Evolutionary conservation across 2,888 invertebrate genomes (phyloP), one percentile per base, ranked within the genome.

Genomic region (Drosophila sordidula): DNA sequence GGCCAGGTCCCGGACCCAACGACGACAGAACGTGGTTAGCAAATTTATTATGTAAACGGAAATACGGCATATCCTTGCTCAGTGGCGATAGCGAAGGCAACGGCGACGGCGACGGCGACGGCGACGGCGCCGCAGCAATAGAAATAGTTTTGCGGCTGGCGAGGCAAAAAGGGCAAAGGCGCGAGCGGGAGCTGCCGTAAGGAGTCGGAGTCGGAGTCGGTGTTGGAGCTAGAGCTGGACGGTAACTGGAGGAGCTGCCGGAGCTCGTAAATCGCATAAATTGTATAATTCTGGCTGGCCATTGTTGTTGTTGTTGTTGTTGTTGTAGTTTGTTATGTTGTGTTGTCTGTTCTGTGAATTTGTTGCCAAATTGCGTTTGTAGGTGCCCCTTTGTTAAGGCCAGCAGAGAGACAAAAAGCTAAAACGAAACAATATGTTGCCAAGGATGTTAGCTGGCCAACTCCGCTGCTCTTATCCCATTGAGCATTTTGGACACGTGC

Each of bases 351-450:
- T 86, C 72, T 73, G 65, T 63, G 74, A 71, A 86, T 86, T 88
- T 84, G 89, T 84, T 85, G 90, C 89, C 89, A 89, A 89, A 89
- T 85, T 89, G 89, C 88, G 88, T 83, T 89, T 84, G 85, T 85
- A 85, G 90, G 85, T 89, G 85, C 83, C 26, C 63, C 62, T 70
- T 54, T 61, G 75, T 64, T 55, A 52, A 51, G 56, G 44, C 26
- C 49, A 25, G 54, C 39, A 32, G 22, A 22, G 39, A 22, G 26
- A 49, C 61, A 55, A 41, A 55, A 41, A 38, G 59, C 68, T 25
- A 52, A 61, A 71, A 57, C 65, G 82, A 85, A 81, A 89, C 88
- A 85, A 89, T 83, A 89, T 83, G 82, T 81, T 70, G 83, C 56
- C 36, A 42, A 61, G 68, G 39, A 62, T 47, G 50, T 22, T 12